Conservation (phyloP, 2,888 invertebrate species). For the Gymnosoma rotundatum region DNA sequence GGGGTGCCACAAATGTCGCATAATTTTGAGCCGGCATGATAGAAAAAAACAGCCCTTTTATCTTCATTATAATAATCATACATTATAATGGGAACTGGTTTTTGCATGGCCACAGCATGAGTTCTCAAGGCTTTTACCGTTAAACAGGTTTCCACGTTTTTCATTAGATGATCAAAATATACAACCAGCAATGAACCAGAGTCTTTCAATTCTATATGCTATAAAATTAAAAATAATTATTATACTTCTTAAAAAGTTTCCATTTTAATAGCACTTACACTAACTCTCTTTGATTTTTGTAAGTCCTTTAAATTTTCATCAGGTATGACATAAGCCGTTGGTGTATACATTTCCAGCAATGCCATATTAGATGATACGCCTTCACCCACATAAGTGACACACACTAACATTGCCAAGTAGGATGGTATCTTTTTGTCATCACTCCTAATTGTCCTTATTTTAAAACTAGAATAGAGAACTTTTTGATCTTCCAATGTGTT, state of each 20-base stretch:
- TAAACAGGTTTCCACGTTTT: slow-evolving; percentile 87
- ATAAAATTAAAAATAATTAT: neutral
- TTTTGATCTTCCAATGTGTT: slow-evolving; percentile 89
- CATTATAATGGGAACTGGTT: slow-evolving; percentile 91
- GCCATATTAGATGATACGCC: slow-evolving; percentile 91
- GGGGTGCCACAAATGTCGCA: slow-evolving; percentile 92
- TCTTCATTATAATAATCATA: slow-evolving; percentile 95
- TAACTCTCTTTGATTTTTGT: slow-evolving; percentile 81
- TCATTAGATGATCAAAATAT: slow-evolving; percentile 87
- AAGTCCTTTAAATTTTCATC: slow-evolving; percentile 87
- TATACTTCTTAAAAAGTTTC: too few relatives aligned
- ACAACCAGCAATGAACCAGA: slow-evolving; percentile 85
- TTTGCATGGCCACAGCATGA: slow-evolving; percentile 92
- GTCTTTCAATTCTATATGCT: slow-evolving; percentile 87
- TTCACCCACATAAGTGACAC: slow-evolving; percentile 85
- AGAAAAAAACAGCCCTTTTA: slow-evolving; percentile 78
- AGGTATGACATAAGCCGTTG: slow-evolving; percentile 94
- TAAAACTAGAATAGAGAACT: slow-evolving; percentile 93
- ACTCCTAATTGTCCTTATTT: slow-evolving; percentile 91
- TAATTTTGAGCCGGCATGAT: slow-evolving; percentile 81
- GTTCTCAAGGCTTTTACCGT: slow-evolving; percentile 92
- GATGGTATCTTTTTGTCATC: slow-evolving; percentile 83
- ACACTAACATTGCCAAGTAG: slow-evolving; percentile 91
- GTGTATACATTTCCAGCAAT: slow-evolving; percentile 94
- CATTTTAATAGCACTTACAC: slow-evolving; percentile 73